A percentile compares a stretch with the other conserved stretches of the same genome.
These are phyloP conservation scores for Sitobion miscanthi DNA, from an alignment of 1,140 invertebrate genomes.

Conservation along the genomic window DNA sequence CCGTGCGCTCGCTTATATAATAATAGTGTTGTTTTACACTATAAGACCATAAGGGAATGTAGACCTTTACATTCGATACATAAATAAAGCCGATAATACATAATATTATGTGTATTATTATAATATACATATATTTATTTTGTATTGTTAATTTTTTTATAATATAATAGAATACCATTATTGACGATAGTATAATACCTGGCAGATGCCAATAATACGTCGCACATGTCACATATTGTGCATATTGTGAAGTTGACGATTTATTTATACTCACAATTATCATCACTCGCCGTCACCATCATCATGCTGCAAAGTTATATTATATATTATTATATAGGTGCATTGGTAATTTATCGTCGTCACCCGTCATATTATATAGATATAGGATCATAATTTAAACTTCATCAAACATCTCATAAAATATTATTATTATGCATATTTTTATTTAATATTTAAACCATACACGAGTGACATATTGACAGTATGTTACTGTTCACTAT, in stretches of 20 bases:
- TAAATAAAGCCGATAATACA: too few relatives aligned
- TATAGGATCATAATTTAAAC: too few relatives aligned
- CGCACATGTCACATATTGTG: too few relatives aligned
- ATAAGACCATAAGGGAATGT: too few relatives aligned
- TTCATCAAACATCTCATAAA: background rate
- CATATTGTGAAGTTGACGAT: background rate
- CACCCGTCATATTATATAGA: background rate
- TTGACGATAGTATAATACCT: background rate
- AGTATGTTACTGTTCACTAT: background rate
- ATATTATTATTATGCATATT: background rate
- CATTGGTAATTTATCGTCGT: background rate
- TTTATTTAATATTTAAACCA: background rate
- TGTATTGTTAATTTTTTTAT: background rate
- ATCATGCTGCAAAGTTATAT: background rate
- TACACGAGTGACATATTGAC: background rate
- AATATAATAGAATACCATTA: background rate
- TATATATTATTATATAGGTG: too few relatives aligned
- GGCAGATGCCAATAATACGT: background rate
- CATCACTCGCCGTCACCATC: background rate
- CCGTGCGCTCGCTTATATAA: too few relatives aligned
- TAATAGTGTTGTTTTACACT: too few relatives aligned
- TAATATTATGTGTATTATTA: too few relatives aligned
- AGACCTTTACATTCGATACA: too few relatives aligned
- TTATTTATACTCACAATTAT: background rate
- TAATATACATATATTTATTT: too few relatives aligned